Percentiles rank a stretch among this genome's conserved stretches.
These are phyloP conservation scores for Corapipo altera DNA, from an alignment of 2,113 vertebrate species.

Conservation along the genomic window DNA sequence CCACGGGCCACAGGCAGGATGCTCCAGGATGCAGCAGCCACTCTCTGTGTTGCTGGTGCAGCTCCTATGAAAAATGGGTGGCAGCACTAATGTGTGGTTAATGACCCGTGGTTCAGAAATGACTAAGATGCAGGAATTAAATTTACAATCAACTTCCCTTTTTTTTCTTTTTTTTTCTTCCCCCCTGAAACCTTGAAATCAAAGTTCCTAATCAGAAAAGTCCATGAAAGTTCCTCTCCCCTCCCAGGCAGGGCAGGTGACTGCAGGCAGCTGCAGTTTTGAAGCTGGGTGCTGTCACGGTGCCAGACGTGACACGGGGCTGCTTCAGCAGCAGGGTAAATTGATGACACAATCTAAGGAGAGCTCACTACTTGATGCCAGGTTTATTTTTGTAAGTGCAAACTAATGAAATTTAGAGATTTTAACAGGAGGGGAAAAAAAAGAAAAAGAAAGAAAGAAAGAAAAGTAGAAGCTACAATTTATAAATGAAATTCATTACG, in stretches of 20 bases:
- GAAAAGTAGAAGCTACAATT: not conserved
- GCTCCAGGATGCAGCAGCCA: not conserved
- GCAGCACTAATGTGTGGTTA: conserved; percentile 37
- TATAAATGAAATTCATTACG: not conserved
- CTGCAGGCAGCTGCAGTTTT: not conserved
- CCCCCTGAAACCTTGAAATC: conserved; percentile 7
- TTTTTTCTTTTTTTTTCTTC: too few relatives aligned
- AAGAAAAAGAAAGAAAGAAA: not conserved
- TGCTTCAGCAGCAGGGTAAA: not conserved
- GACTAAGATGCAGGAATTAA: conserved; percentile 48
- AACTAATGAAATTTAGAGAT: conserved; percentile 66
- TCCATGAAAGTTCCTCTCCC: not conserved
- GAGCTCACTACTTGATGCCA: conserved; percentile 40
- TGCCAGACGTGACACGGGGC: conserved; percentile 42
- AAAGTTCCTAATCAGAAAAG: not conserved
- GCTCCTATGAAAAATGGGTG: conserved; percentile 14
- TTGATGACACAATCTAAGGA: conserved; percentile 51
- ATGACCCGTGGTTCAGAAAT: conserved; percentile 27
- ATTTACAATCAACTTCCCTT: conserved; percentile 19
- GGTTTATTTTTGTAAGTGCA: conserved; percentile 67
- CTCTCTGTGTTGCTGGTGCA: rapidly evolving
- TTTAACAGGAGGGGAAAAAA: not conserved
- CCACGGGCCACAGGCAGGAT: not conserved
- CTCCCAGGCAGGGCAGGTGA: not conserved
- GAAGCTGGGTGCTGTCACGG: conserved; percentile 13